A percentile compares a stretch with the other conserved stretches of the same genome.
Conservation (phyloP, 2,797 vertebrate genomes). For the Gymnocypris eckloni region DNA sequence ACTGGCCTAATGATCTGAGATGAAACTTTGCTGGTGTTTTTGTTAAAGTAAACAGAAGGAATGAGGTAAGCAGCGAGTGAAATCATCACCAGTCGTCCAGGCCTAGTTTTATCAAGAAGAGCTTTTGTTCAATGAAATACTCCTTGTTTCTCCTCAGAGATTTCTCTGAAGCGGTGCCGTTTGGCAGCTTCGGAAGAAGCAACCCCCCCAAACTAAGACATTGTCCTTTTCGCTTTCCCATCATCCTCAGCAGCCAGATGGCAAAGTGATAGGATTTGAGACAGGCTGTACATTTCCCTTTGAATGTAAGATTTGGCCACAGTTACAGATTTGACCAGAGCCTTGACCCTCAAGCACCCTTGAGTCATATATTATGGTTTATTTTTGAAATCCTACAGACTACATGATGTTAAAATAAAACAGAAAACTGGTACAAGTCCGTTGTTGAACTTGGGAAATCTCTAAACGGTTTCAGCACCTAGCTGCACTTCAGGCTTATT, state of each 20-base stretch:
- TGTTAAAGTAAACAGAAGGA: slow-evolving; percentile 14
- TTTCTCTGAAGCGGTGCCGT: slow-evolving; percentile 40
- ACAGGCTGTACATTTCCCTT: slow-evolving; percentile 55
- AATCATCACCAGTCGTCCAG: slow-evolving; percentile 42
- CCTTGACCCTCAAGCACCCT: slow-evolving; percentile 62
- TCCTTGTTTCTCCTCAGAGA: slow-evolving; percentile 28
- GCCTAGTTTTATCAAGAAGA: slow-evolving; percentile 32
- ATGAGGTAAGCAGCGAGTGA: slow-evolving; percentile 12
- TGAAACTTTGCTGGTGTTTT: background rate
- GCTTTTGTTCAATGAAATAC: slow-evolving; percentile 41
- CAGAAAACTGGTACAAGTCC: background rate
- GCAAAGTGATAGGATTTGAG: slow-evolving; percentile 61
- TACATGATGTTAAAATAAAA: background rate
- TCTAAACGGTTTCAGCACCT: background rate
- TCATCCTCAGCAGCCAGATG: slow-evolving; percentile 60
- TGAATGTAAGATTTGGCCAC: slow-evolving; percentile 59
- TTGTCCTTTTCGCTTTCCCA: slow-evolving; percentile 41
- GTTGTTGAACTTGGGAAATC: background rate
- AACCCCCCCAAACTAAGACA: slow-evolving; percentile 12
- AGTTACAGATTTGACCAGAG: slow-evolving; percentile 60
- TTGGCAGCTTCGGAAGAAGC: slow-evolving; percentile 45
- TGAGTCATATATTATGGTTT: slow-evolving; percentile 63
- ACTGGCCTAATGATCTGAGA: slow-evolving; percentile 16
- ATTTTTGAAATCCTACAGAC: slow-evolving; percentile 35
- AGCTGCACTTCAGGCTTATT: background rate